These are phyloP conservation scores for Tipula unca DNA, from an alignment of 2,888 invertebrate species.

Conservation along the genomic window DNA sequence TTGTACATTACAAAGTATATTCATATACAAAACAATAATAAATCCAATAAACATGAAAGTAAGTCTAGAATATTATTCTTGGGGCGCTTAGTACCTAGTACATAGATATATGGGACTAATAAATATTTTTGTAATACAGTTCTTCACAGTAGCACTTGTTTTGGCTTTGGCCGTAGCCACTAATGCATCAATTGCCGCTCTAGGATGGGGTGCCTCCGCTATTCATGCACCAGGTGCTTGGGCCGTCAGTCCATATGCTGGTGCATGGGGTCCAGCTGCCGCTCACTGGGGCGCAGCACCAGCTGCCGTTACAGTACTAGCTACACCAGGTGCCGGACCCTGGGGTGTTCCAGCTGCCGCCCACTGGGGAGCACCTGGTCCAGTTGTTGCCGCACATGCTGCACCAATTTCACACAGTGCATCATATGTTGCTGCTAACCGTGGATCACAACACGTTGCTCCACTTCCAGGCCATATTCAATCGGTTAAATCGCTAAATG, in stretches of 20 bases:
- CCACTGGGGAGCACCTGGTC: background rate
- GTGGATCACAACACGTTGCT: conserved; percentile 18
- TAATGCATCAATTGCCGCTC: background rate
- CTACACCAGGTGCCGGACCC: background rate
- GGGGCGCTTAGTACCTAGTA: background rate
- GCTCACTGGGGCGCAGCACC: background rate
- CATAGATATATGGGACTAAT: background rate
- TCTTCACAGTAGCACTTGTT: conserved; percentile 2
- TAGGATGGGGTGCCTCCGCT: background rate
- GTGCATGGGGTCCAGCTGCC: background rate
- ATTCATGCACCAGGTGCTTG: background rate
- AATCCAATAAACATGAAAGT: background rate
- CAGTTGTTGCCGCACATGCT: conserved; percentile 27
- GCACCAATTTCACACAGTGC: conserved; percentile 23
- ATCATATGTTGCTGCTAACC: conserved; percentile 27
- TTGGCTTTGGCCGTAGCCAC: background rate
- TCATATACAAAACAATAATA: background rate
- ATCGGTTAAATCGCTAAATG: conserved; percentile 15
- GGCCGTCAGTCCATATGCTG: conserved; percentile 9
- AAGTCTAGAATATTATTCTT: background rate
- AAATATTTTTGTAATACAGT: background rate
- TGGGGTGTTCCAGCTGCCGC: background rate
- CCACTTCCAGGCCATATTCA: conserved; percentile 17
- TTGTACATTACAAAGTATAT: background rate
- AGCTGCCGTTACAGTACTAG: background rate